Percentiles rank a stretch among this genome's conserved stretches.
Conservation (phyloP, 2,797 vertebrate genomes). For the Poeciliopsis presidionis region DNA sequence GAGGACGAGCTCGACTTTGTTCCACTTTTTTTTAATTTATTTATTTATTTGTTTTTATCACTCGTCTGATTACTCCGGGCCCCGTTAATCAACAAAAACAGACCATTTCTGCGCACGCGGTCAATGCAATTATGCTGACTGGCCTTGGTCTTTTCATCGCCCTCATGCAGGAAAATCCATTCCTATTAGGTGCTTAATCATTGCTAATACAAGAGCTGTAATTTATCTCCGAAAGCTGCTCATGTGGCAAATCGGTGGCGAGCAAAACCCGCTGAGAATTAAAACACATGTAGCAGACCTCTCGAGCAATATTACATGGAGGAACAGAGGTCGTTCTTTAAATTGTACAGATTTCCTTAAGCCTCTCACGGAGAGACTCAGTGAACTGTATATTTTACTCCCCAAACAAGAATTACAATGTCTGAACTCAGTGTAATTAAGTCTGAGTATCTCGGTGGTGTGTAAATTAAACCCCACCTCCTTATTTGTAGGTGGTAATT, state of each 20-base stretch:
- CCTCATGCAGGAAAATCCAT: slow-evolving; percentile 32
- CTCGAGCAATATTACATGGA: background rate
- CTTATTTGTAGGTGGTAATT: background rate
- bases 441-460: background rate
- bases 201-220: slow-evolving; percentile 18
- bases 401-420: slow-evolving; percentile 24
- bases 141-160: slow-evolving; percentile 21
- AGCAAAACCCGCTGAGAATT: background rate
- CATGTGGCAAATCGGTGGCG: slow-evolving; percentile 13
- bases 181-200: slow-evolving; percentile 43
- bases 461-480: background rate
- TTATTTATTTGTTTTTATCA: background rate
- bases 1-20: slow-evolving; percentile 4
- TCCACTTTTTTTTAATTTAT: background rate
- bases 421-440: background rate
- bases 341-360: background rate
- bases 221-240: slow-evolving; percentile 35
- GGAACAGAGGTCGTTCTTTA: slow-evolving; percentile 11
- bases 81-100: slow-evolving; percentile 8
- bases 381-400: slow-evolving; percentile 7
- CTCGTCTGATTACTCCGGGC: background rate
- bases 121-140: slow-evolving; percentile 9
- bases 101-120: slow-evolving; percentile 3
- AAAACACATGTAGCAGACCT: slow-evolving; percentile 4
- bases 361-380: slow-evolving; percentile 1